These are phyloP conservation scores for Lasiurus cinereus DNA, from an alignment of 2,113 vertebrate genomes.

Conservation along the genomic window DNA sequence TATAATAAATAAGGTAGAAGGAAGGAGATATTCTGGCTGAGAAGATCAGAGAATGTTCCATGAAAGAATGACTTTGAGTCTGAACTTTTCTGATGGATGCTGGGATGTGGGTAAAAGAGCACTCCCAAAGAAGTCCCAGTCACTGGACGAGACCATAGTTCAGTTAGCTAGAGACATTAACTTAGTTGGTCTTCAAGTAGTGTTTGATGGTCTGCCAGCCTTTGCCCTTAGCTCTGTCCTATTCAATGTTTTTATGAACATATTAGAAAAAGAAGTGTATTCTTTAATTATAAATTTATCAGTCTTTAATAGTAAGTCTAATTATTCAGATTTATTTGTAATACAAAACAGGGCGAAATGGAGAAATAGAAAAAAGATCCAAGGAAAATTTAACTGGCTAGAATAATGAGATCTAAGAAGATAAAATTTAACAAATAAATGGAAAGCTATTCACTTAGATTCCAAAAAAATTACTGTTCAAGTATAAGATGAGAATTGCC, in stretches of 20 bases:
- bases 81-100: not conserved
- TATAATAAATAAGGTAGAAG: not conserved
- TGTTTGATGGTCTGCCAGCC: not conserved
- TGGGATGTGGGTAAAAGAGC: not conserved
- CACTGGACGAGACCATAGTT: not conserved
- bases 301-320: not conserved
- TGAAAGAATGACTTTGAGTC: not conserved
- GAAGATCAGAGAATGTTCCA: not conserved
- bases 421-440: constrained; percentile 12
- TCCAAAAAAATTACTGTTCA: not conserved
- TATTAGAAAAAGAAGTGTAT: not conserved
- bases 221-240: constrained; percentile 16
- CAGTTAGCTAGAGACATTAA: not conserved
- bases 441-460: not conserved
- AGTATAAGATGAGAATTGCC: not conserved
- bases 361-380: not conserved
- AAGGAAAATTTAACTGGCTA: not conserved
- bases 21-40: not conserved
- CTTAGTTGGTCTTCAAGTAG: not conserved
- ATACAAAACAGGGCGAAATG: not conserved
- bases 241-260: not conserved
- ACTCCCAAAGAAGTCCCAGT: not conserved
- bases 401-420: not conserved
- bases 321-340: not conserved
- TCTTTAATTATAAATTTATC: not conserved